Evolutionary conservation across 2,797 vertebrate genomes (phyloP).

Genomic region (Podargus strigoides): DNA sequence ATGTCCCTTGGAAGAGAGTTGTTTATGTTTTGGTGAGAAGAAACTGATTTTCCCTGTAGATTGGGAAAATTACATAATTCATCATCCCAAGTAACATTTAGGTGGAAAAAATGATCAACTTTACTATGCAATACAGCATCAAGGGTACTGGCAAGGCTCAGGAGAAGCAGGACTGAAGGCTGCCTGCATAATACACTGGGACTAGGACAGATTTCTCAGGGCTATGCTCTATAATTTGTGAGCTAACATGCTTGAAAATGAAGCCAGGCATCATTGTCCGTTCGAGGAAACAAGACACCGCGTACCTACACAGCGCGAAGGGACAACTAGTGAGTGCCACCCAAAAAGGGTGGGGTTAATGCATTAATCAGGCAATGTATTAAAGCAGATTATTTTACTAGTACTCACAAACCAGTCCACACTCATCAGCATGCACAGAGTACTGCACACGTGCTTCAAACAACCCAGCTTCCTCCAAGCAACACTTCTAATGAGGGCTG

Average conservation of each 20-base stretch:
- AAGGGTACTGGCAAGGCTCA: background rate
- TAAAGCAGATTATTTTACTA: background rate
- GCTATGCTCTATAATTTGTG: background rate
- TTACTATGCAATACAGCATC: background rate
- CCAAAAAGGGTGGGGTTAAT: background rate
- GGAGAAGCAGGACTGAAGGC: background rate
- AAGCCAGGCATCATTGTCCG: background rate
- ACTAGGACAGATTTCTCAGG: background rate
- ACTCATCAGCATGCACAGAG: background rate
- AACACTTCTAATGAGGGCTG: background rate
- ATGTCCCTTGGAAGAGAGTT: background rate
- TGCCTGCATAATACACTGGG: background rate
- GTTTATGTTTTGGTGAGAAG: background rate
- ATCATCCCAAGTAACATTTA: background rate
- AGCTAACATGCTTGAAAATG: background rate
- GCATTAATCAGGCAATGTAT: background rate
- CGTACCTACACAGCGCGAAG: accelerated
- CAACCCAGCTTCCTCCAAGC: background rate
- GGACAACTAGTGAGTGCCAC: background rate
- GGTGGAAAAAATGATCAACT: background rate
- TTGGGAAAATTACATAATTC: background rate
- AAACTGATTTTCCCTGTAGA: background rate
- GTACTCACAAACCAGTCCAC: background rate
- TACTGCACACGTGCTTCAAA: background rate
- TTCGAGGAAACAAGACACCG: background rate